Percentiles rank a stretch among this genome's conserved stretches.
Evolutionary conservation across 1,140 invertebrate species (phyloP).

Genomic region (Parasteatoda tepidariorum): DNA sequence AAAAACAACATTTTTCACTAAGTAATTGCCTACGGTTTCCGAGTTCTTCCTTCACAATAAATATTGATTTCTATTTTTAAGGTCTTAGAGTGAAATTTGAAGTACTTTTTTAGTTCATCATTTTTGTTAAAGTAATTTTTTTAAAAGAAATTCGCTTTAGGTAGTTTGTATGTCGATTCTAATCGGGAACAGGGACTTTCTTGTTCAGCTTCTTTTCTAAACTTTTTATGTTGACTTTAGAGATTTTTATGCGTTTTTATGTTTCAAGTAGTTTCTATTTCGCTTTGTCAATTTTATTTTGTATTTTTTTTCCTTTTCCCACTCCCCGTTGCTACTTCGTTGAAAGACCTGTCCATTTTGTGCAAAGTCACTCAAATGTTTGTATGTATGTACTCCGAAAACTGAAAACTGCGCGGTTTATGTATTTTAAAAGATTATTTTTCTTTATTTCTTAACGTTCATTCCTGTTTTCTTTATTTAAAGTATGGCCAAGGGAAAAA

Average conservation of each 20-base stretch:
- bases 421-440: constrained; percentile 31
- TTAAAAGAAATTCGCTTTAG: constrained; percentile 52
- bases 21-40: constrained; percentile 34
- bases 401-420: constrained; percentile 49
- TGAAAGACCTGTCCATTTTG: constrained; percentile 55
- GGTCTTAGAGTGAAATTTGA: background rate
- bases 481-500: constrained; percentile 36
- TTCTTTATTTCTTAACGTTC: constrained; percentile 19
- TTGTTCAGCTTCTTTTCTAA: constrained; percentile 24
- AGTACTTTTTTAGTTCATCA: constrained; percentile 33
- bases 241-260: constrained; percentile 58
- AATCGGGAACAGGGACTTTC: constrained; percentile 47
- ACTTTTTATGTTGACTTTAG: constrained; percentile 59
- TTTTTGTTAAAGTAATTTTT: constrained; percentile 34
- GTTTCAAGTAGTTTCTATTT: constrained; percentile 59
- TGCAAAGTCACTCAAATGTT: constrained; percentile 58
- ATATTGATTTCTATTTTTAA: constrained; percentile 52
- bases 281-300: constrained; percentile 58
- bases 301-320: constrained; percentile 20
- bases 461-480: constrained; percentile 55
- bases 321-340: background rate
- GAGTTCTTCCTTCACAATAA: constrained; percentile 24
- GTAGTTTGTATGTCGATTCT: constrained; percentile 43
- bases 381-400: constrained; percentile 29
- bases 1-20: constrained; percentile 48